Evolutionary conservation across 2,113 vertebrate species (phyloP).

Genomic region (Numida meleagris): DNA sequence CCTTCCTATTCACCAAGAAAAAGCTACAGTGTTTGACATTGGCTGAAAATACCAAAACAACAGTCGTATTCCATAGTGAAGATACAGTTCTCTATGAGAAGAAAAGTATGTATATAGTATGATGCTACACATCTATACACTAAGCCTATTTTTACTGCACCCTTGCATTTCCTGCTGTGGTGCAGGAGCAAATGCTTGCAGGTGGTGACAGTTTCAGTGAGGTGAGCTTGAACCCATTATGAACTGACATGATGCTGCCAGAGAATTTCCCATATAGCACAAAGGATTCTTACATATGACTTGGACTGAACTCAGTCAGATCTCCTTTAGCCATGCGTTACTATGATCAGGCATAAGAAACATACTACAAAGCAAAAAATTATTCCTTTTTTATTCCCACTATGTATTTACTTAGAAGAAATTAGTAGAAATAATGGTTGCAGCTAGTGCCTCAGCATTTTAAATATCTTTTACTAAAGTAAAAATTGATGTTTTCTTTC

Average conservation of each 20-base stretch:
- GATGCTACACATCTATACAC: background rate
- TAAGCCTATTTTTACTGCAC: background rate
- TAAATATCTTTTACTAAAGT: background rate
- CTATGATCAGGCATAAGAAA: background rate
- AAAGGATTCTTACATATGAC: background rate
- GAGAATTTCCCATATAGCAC: background rate
- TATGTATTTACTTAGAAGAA: background rate
- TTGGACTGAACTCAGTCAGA: background rate
- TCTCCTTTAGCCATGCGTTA: background rate
- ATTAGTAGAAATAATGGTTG: background rate
- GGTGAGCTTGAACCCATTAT: background rate
- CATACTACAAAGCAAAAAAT: background rate
- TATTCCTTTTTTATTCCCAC: background rate
- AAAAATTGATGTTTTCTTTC: background rate
- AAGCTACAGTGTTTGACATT: conserved; percentile 59
- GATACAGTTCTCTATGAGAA: conserved; percentile 58
- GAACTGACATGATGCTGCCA: background rate
- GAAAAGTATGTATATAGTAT: conserved; percentile 54
- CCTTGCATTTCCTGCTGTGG: background rate
- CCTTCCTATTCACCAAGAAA: conserved; percentile 60
- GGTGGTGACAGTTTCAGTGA: background rate
- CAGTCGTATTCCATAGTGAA: background rate
- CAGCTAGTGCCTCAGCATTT: background rate
- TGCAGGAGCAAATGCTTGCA: background rate
- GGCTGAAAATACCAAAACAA: conserved; percentile 48